A percentile compares a stretch with the other conserved stretches of the same genome.
These are phyloP conservation scores for Candidula unifasciata DNA, from an alignment of 2,888 invertebrate genomes.

Conservation along the genomic window DNA sequence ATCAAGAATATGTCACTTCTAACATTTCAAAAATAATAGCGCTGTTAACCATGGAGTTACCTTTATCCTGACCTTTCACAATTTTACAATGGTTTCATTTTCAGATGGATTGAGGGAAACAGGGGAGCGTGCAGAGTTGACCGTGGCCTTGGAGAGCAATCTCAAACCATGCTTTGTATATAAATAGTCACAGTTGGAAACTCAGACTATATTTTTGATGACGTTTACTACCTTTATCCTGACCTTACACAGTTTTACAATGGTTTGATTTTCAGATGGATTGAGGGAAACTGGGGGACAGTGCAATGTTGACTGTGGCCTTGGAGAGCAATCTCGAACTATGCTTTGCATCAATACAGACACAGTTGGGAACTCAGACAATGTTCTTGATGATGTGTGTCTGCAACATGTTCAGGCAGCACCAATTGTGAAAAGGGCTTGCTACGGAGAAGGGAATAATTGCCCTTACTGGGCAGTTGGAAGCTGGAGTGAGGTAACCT, in stretches of 20 bases:
- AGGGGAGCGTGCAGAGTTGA: constrained; percentile 91
- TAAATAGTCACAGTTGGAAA: too few relatives aligned
- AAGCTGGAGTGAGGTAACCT: constrained; percentile 90
- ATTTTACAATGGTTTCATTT: too few relatives aligned
- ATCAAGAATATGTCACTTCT: too few relatives aligned
- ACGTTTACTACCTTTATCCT: too few relatives aligned
- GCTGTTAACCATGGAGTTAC: too few relatives aligned
- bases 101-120: constrained; percentile 81
- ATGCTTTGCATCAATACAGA: constrained; percentile 66
- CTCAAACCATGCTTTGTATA: constrained; percentile 82
- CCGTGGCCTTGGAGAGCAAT: constrained; percentile 95
- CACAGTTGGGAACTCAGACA: constrained; percentile 53
- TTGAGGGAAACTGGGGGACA: constrained; percentile 85
- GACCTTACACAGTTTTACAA: too few relatives aligned
- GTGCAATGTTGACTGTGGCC: constrained; percentile 94
- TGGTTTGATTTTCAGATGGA: constrained; percentile 68
- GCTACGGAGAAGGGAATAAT: constrained; percentile 59
- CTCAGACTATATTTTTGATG: constrained; percentile 59
- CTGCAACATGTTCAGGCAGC: constrained; percentile 56
- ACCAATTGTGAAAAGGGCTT: constrained; percentile 61
- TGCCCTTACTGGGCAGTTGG: constrained; percentile 80
- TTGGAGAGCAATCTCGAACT: constrained; percentile 91
- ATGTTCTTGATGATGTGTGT: constrained; percentile 61
- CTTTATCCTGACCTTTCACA: too few relatives aligned
- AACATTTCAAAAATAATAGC: too few relatives aligned